These are phyloP conservation scores for Eleutherodactylus coqui DNA, from an alignment of 2,797 vertebrate genomes.

Conservation along the genomic window DNA sequence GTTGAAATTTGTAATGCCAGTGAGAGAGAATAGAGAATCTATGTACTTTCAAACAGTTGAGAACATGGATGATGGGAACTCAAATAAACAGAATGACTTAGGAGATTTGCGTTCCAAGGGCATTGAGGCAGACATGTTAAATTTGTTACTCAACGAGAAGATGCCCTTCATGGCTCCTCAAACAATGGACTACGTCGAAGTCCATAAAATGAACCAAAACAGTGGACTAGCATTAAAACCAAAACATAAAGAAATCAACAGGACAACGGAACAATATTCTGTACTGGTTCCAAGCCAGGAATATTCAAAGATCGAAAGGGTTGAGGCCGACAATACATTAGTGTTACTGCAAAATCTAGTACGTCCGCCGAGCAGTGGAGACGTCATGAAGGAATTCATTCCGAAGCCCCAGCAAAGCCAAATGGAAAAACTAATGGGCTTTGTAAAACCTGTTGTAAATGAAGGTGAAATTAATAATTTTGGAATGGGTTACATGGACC, in stretches of 20 bases:
- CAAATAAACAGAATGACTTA: slow-evolving; percentile 53
- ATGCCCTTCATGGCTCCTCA: slow-evolving; percentile 63
- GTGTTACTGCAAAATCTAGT: slow-evolving; percentile 79
- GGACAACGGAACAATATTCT: slow-evolving; percentile 62
- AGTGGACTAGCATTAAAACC: slow-evolving; percentile 80
- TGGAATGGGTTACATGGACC: slow-evolving; percentile 86
- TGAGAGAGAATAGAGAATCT: slow-evolving; percentile 64
- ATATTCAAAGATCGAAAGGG: slow-evolving; percentile 86
- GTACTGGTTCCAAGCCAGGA: slow-evolving; percentile 72
- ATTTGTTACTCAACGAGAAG: slow-evolving; percentile 65
- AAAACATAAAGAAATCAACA: slow-evolving; percentile 69
- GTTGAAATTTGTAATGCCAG: slow-evolving; percentile 58
- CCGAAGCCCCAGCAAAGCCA: slow-evolving; percentile 64
- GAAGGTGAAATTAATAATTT: slow-evolving; percentile 67
- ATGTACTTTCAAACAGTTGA: slow-evolving; percentile 61
- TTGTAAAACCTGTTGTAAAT: slow-evolving; percentile 48
- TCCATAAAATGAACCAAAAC: slow-evolving; percentile 83
- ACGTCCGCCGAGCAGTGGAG: slow-evolving; percentile 65
- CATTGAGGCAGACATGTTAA: slow-evolving; percentile 62
- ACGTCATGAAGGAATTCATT: slow-evolving; percentile 59
- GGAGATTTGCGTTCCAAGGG: slow-evolving; percentile 66
- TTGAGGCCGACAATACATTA: slow-evolving; percentile 78
- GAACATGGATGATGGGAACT: slow-evolving; percentile 47
- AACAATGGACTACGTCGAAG: slow-evolving; percentile 86
- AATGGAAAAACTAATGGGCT: slow-evolving; percentile 70